phyloP scores from a whole-genome alignment of 2,888 invertebrate genomes.

The Drosophila seclusa region DNA sequence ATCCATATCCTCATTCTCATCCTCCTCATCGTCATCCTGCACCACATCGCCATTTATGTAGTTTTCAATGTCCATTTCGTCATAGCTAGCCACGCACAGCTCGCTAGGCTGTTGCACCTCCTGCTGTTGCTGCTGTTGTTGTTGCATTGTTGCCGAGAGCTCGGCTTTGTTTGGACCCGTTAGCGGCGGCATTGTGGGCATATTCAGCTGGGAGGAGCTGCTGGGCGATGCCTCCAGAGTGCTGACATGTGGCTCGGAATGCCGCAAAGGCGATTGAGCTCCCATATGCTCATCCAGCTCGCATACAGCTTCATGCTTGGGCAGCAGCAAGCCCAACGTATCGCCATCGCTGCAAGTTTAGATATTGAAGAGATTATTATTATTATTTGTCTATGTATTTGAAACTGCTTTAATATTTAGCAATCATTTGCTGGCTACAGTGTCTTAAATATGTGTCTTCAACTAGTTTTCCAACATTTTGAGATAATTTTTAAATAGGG shows the following conservation, averaged over 20 bases:
- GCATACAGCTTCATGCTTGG: constrained; percentile 68
- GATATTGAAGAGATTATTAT: neutral
- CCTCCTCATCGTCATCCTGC: constrained; percentile 60
- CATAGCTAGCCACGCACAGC: constrained; percentile 71
- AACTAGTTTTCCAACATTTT: neutral
- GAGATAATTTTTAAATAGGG: neutral
- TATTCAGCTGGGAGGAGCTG: constrained; percentile 52
- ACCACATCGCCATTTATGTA: constrained; percentile 79
- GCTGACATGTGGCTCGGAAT: constrained; percentile 32
- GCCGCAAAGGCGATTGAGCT: constrained; percentile 33
- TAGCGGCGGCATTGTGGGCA: constrained; percentile 68
- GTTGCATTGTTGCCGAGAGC: constrained; percentile 28
- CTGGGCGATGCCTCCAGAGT: constrained; percentile 48
- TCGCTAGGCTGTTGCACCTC: constrained; percentile 53
- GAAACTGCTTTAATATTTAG: constrained; percentile 24
- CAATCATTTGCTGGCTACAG: neutral
- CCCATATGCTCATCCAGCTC: constrained; percentile 73
- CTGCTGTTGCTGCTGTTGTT: constrained; percentile 50
- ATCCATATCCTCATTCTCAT: constrained; percentile 61
- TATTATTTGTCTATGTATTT: neutral
- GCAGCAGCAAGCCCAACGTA: constrained; percentile 65
- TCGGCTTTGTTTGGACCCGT: constrained; percentile 67
- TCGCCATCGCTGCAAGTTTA: constrained; percentile 65
- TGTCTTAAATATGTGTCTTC: neutral
- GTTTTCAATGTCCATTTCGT: constrained; percentile 82